Evolutionary conservation across 2,888 invertebrate species (phyloP).

Genomic region (Drosophila borborema): DNA sequence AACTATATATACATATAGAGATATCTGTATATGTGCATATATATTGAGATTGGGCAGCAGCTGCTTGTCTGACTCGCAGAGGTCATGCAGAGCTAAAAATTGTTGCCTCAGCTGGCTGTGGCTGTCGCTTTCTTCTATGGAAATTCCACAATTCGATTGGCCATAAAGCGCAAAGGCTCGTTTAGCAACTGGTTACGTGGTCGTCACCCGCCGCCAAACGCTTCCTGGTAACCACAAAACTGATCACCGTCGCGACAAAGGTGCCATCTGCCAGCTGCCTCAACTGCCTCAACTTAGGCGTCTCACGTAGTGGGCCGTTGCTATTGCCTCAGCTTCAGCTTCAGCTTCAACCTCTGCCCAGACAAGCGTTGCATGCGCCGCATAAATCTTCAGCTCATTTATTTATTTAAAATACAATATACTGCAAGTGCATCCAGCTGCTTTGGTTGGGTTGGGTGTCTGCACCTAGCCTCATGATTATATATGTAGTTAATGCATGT

Average conservation of each 20-base stretch:
- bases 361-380: slow-evolving; percentile 64
- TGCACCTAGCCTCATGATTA: slow-evolving; percentile 16
- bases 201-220: slow-evolving; percentile 68
- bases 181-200: slow-evolving; percentile 79
- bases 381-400: slow-evolving; percentile 75
- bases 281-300: slow-evolving; percentile 22
- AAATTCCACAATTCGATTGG: slow-evolving; percentile 71
- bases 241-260: slow-evolving; percentile 56
- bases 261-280: slow-evolving; percentile 66
- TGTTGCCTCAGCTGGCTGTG: slow-evolving; percentile 29
- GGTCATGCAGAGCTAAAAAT: slow-evolving; percentile 64
- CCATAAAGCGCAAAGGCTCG: slow-evolving; percentile 73
- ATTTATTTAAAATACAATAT: slow-evolving; percentile 61
- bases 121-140: slow-evolving; percentile 45
- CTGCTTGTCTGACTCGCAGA: slow-evolving; percentile 45
- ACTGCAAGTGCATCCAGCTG: slow-evolving; percentile 32
- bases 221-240: slow-evolving; percentile 73
- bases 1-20: not conserved
- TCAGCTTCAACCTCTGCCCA: slow-evolving; percentile 8
- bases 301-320: slow-evolving; percentile 45
- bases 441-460: slow-evolving; percentile 26
- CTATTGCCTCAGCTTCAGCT: not conserved
- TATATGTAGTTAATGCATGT: slow-evolving; percentile 57
- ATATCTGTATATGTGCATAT: not conserved
- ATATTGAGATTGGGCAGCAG: slow-evolving; percentile 31